Percentiles rank a stretch among this genome's conserved stretches.
Conservation (phyloP, 1,140 invertebrate species). For the Antheraea mylitta region DNA sequence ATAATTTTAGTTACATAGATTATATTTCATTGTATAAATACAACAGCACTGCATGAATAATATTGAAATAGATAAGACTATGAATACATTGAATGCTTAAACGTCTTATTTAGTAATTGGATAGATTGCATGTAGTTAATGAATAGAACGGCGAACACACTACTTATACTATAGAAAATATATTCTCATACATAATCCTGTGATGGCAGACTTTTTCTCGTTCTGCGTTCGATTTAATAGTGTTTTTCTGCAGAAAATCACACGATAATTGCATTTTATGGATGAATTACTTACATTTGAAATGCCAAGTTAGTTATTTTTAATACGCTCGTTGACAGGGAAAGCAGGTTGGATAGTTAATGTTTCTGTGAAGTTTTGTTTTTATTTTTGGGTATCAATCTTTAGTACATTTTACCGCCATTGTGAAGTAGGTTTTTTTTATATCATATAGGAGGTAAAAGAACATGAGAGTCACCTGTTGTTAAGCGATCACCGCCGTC, state of each 20-base stretch:
- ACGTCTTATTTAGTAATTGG: background rate
- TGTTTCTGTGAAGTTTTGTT: too few species aligned
- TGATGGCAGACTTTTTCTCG: background rate
- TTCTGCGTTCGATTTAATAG: background rate
- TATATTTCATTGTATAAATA: background rate
- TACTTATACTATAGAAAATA: background rate
- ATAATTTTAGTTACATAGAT: background rate
- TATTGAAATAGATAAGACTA: background rate
- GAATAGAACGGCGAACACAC: background rate
- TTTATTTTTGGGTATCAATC: too few species aligned
- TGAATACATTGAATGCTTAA: background rate
- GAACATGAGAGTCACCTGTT: too few species aligned
- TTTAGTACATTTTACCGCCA: too few species aligned
- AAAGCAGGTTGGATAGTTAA: too few species aligned
- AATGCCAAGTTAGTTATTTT: background rate
- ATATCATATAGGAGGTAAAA: too few species aligned
- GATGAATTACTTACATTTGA: background rate
- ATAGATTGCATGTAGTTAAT: background rate
- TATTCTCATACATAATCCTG: background rate
- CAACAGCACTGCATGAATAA: background rate
- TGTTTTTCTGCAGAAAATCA: background rate
- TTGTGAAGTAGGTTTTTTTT: too few species aligned
- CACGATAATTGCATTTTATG: background rate
- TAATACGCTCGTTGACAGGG: background rate
- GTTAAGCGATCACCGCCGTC: too few species aligned